A percentile compares a stretch with the other conserved stretches of the same genome.
phyloP scores from a whole-genome alignment of 2,888 invertebrate species.

The Eupithecia abbreviata region DNA sequence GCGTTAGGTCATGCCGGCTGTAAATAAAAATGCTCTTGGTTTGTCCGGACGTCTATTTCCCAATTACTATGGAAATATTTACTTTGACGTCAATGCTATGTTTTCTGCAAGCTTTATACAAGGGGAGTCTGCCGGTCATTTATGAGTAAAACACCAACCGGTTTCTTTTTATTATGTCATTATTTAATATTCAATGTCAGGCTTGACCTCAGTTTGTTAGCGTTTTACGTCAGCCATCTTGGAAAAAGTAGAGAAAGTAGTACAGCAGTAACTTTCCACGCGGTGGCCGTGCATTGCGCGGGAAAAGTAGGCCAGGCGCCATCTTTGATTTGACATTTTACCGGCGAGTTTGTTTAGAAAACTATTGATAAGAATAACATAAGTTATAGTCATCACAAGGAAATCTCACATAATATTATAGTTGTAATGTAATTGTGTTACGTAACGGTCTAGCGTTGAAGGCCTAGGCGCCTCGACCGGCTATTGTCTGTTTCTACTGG shows the following conservation, averaged over 20 bases:
- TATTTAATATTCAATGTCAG: conserved; percentile 46
- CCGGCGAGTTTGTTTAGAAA: conserved; percentile 51
- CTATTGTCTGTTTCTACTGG: conserved; percentile 64
- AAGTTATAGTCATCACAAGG: conserved; percentile 15
- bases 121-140: conserved; percentile 4
- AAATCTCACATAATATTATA: conserved; percentile 27
- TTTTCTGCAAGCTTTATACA: conserved; percentile 26
- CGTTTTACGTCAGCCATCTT: conserved; percentile 75
- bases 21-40: conserved; percentile 35
- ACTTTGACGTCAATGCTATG: conserved; percentile 41
- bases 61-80: conserved; percentile 40
- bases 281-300: conserved; percentile 73
- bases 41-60: conserved; percentile 36
- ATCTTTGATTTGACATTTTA: conserved; percentile 76
- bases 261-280: conserved; percentile 83
- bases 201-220: conserved; percentile 75
- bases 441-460: conserved; percentile 41
- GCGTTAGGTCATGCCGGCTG: conserved; percentile 35
- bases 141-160: conserved; percentile 24
- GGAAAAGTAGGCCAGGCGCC: conserved; percentile 81
- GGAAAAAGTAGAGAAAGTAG: conserved; percentile 84
- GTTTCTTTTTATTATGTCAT: conserved; percentile 36
- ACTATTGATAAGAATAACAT: conserved; percentile 38
- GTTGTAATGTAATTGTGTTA: conserved; percentile 39
- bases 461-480: conserved; percentile 59